Evolutionary conservation across 2,888 invertebrate species (phyloP).

Genomic region (Lysandra bellargus): DNA sequence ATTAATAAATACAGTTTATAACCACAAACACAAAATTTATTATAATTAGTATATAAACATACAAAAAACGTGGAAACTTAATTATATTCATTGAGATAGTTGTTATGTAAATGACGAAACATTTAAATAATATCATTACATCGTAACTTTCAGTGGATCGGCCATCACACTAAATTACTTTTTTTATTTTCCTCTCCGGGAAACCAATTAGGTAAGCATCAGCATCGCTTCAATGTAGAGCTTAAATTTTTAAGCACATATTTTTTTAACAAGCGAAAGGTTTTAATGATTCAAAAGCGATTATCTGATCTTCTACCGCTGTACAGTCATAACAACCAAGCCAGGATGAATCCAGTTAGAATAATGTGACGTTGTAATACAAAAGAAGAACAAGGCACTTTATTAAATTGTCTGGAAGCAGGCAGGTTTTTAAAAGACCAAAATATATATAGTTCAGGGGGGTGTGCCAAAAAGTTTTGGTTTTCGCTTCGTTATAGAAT

Average conservation of each 20-base stretch:
- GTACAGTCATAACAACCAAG: background rate
- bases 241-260: background rate
- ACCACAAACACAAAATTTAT: background rate
- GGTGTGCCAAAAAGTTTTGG: too few species aligned
- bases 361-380: background rate
- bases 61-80: background rate
- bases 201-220: slow-evolving; percentile 19
- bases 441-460: too few species aligned
- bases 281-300: too few species aligned
- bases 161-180: slow-evolving; percentile 4
- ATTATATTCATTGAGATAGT: slow-evolving; percentile 20
- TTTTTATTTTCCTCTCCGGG: slow-evolving; percentile 9
- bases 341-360: background rate
- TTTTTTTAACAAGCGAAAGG: too few species aligned
- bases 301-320: too few species aligned
- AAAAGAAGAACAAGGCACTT: too few species aligned
- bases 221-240: background rate
- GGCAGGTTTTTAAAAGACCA: too few species aligned
- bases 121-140: slow-evolving; percentile 25
- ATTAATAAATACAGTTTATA: background rate
- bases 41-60: background rate
- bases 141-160: slow-evolving; percentile 2
- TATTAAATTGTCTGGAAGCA: too few species aligned
- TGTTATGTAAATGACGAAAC: slow-evolving; percentile 30
- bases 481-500: too few species aligned